Conservation (phyloP, 2,113 vertebrate species). For the Bufo bufo region DNA sequence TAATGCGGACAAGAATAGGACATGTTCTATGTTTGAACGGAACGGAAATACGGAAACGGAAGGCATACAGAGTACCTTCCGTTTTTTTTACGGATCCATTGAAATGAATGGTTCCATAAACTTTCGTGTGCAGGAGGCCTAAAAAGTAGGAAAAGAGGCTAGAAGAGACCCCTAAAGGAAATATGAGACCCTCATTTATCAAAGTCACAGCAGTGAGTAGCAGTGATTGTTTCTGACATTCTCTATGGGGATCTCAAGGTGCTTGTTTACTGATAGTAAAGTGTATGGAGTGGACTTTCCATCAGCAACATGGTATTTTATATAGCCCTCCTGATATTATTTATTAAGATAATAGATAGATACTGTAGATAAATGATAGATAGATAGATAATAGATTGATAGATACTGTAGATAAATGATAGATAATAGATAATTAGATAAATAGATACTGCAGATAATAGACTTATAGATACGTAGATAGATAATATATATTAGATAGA, state of each 20-base stretch:
- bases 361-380: too few relatives aligned
- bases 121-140: too few relatives aligned
- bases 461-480: neutral
- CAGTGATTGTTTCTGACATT: slow-evolving; percentile 42
- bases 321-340: neutral
- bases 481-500: neutral
- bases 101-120: too few relatives aligned
- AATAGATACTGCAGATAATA: neutral
- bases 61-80: too few relatives aligned
- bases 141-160: slow-evolving; percentile 18
- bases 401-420: neutral
- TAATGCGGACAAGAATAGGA: too few relatives aligned
- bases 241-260: neutral
- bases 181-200: slow-evolving; percentile 48
- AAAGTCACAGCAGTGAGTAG: slow-evolving; percentile 37
- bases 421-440: neutral
- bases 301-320: too few relatives aligned
- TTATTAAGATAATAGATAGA: neutral
- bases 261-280: neutral
- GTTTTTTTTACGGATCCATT: too few relatives aligned
- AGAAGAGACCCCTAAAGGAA: slow-evolving; percentile 10
- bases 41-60: too few relatives aligned
- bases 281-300: neutral
- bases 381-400: neutral
- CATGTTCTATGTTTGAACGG: too few relatives aligned